phyloP scores from a whole-genome alignment of 2,888 invertebrate species.

The Caenorhabditis wallacei region DNA sequence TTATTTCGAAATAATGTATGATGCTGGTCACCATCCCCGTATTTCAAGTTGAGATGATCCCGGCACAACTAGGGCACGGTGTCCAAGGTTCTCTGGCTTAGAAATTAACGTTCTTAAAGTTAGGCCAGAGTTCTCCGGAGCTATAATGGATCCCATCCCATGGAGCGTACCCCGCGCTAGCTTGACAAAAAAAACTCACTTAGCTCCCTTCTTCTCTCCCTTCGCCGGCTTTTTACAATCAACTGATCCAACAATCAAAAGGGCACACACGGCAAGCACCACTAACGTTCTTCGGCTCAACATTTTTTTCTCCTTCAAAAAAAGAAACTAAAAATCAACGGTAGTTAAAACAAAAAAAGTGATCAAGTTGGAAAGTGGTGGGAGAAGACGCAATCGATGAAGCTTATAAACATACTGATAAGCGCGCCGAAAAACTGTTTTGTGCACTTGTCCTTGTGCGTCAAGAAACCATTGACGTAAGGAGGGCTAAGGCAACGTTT shows the following conservation, averaged over 20 bases:
- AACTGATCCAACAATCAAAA: constrained; percentile 68
- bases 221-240: constrained; percentile 73
- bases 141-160: no score
- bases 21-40: not conserved
- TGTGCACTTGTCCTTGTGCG: constrained; percentile 47
- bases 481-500: constrained; percentile 40
- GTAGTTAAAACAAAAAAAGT: not conserved
- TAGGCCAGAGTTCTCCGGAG: no score
- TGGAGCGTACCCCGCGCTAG: not conserved
- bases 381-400: constrained; percentile 34
- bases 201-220: constrained; percentile 64
- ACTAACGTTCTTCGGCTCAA: constrained; percentile 51
- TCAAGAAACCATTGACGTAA: constrained; percentile 48
- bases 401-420: constrained; percentile 47
- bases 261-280: constrained; percentile 66
- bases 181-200: constrained; percentile 33
- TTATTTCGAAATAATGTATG: not conserved
- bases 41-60: no score
- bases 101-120: no score
- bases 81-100: no score
- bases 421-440: constrained; percentile 48
- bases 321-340: no score
- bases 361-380: not conserved
- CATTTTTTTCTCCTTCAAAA: no score
- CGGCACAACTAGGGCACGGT: no score